Evolutionary conservation across 2,888 invertebrate genomes (phyloP).

Genomic region (Pilophorus perplexus): DNA sequence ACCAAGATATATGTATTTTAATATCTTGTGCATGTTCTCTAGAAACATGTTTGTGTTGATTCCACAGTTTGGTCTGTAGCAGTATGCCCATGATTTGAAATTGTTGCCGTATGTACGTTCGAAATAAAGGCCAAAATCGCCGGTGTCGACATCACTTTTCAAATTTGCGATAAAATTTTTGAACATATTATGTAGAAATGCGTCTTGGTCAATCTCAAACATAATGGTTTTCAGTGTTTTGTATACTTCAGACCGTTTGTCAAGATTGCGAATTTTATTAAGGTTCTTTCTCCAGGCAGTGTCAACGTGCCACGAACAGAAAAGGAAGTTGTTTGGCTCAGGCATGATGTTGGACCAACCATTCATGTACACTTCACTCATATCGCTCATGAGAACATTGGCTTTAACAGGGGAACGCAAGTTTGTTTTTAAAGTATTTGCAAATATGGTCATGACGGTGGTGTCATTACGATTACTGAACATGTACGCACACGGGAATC

Average conservation of each 20-base stretch:
- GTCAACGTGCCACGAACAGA: constrained; percentile 49
- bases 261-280: constrained; percentile 44
- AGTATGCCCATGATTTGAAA: too few relatives aligned
- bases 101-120: constrained; percentile 42
- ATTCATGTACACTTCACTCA: constrained; percentile 47
- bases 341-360: constrained; percentile 48
- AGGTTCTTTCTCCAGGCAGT: constrained; percentile 47
- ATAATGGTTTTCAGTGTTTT: too few relatives aligned
- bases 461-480: too few relatives aligned
- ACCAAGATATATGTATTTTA: constrained; percentile 48
- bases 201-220: too few relatives aligned
- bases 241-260: neutral
- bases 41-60: too few relatives aligned
- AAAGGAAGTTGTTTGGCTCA: too few relatives aligned
- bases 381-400: constrained; percentile 49
- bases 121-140: constrained; percentile 1
- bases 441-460: too few relatives aligned
- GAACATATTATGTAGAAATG: neutral
- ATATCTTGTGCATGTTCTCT: constrained; percentile 48
- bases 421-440: too few relatives aligned
- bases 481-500: too few relatives aligned
- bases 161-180: constrained; percentile 1
- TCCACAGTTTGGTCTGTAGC: constrained; percentile 46
- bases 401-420: too few relatives aligned
- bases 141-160: neutral